Evolutionary conservation across 2,888 invertebrate species (phyloP), one percentile per base, ranked within the genome.

Genomic region (Macaria liturata): DNA sequence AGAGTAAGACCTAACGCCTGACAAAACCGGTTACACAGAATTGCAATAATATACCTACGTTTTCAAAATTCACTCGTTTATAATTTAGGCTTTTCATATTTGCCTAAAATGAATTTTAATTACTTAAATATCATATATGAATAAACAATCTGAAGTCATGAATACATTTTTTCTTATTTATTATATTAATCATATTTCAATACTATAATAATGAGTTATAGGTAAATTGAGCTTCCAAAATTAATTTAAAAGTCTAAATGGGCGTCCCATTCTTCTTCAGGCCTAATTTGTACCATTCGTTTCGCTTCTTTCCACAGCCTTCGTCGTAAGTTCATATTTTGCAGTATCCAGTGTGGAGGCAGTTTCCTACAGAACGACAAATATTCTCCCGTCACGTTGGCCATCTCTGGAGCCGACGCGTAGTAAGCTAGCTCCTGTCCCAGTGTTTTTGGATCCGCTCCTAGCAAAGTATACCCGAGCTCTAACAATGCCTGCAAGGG

Each of bases 231-330:
- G 20, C 20, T 20, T 20, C 34, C 7, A 37, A 37, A 7, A 4
- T 37, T 37, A 37, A 7, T 37, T 7, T 37, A 37, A 37, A 37
- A 37, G 4, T 37, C 34, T 7, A 4, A 37, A 37, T 43, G 9
- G 20, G 20, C 6, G 7, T 65, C 61, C 66, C 66, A 66, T 31
- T 66, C 60, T 51, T 87, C 85, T 5, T 76, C 71, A 0, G 57
- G 53, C 1, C 68, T 75, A 42, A 90, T 80, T 9, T 79, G 78
- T 4, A 89, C 86, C 3, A 76, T 63, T 56, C 67, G 71, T 60
- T 88, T 90, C 0, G 87, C 77, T 48, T 68, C 74, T 0, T 81
- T 74, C 89, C 89, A 90, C 9, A 90, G 62, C n/a, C 65, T 71
- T 46, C 64, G 71, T 0, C 81, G 81, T 20, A 88, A 50, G 9